Base-by-base conservation (phyloP, 2,797 vertebrate genomes). In the Triplophysa yarkandensis region DNA sequence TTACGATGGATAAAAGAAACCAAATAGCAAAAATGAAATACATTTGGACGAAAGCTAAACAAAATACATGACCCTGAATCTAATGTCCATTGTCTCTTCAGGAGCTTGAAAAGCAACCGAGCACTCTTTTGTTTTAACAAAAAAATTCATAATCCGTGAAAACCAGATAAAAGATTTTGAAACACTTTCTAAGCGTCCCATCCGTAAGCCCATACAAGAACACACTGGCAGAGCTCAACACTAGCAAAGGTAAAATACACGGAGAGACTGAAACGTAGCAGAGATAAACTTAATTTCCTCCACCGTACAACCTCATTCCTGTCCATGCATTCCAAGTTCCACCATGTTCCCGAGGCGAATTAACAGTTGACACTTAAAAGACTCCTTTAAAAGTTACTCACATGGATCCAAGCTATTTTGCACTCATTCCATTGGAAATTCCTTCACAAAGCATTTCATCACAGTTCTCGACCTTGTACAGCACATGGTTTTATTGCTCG, bases 101-200 rank as follows among this genome's bases (percentile, higher is more conserved):
- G 32, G 58, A 25, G 46, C 48, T 46, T 69, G 32, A 58, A 80
- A 75, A 62, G 60, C 63, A 72, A 61, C 57, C 44, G 64, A 54
- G 61, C 25, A 75, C 71, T n/a, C n/a, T n/a, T 81, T 74, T 80
- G 78, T 82, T 84, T 79, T 85, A n/a, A n/a, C 64, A 84, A 74
- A 80, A 71, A 69, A 41, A 60, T 71, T 73, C 67, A 61, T 79
- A 65, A 80, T 68, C 82, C 77, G 81, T 82, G 77, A 77, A 65
- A 25, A 73, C 62, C 69, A 80, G 81, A 80, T 83, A 78, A 79
- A 60, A 71, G 39, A 28, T 72, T 72, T 81, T 62, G 36, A 39
- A 39, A 11, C 36, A 11, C 36, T 39, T 3, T 9, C 36, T 39
- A 39, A 39, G n/a, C n/a, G n/a, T n/a, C n/a, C n/a, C n/a, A n/a